A percentile compares a stretch with the other conserved stretches of the same genome.
These are phyloP conservation scores for Myodes glareolus DNA, from an alignment of 2,113 vertebrate genomes.

Conservation along the genomic window DNA sequence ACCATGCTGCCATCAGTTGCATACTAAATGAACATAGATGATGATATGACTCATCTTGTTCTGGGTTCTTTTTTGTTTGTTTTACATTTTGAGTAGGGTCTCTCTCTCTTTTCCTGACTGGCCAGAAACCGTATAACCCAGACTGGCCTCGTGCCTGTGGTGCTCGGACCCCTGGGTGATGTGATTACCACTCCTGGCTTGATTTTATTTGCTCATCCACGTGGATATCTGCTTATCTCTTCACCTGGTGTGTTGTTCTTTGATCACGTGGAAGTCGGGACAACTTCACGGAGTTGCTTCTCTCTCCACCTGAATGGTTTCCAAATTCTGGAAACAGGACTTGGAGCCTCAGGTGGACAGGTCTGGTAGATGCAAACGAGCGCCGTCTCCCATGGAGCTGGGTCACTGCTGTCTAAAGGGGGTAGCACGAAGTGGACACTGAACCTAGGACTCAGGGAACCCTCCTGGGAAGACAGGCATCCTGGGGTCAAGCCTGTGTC, in stretches of 20 bases:
- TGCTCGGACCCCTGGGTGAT: not conserved
- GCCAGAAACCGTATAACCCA: not conserved
- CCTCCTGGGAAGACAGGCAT: not conserved
- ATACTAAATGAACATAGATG: not conserved
- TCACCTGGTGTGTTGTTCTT: not conserved
- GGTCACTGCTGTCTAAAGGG: not conserved
- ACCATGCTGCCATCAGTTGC: no score
- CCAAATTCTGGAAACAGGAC: not conserved
- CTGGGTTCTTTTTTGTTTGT: not conserved
- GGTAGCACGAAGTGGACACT: accelerated
- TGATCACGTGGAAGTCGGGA: not conserved
- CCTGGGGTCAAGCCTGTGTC: not conserved
- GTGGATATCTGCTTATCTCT: not conserved
- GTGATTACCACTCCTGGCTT: not conserved
- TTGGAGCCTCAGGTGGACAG: not conserved
- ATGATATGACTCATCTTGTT: not conserved
- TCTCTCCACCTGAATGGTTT: not conserved
- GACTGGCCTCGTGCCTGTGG: not conserved
- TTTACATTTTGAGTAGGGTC: not conserved
- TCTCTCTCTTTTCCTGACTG: not conserved
- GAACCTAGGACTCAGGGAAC: not conserved
- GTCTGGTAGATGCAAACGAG: no score
- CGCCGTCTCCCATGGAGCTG: accelerated
- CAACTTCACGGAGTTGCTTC: not conserved
- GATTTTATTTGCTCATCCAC: not conserved